Percentiles rank a stretch among this genome's conserved stretches.
phyloP scores from a whole-genome alignment of 2,888 invertebrate species.

The Lithophane semibrunnea region DNA sequence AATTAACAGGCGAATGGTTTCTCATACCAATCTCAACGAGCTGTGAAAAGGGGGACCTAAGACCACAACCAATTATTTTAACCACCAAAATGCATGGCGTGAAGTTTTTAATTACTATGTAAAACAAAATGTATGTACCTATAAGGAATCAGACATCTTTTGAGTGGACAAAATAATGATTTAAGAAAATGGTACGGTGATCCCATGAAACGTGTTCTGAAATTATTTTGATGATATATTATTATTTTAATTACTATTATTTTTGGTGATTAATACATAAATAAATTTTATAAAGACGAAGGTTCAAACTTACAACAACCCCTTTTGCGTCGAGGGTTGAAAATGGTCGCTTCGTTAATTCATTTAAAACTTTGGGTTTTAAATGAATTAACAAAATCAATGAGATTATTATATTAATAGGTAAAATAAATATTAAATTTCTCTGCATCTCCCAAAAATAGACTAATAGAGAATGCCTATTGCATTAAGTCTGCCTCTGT shows the following conservation, averaged over 20 bases:
- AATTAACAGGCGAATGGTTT: slow-evolving; percentile 47
- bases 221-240: background rate
- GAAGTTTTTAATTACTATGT: slow-evolving; percentile 57
- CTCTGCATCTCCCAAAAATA: background rate
- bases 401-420: background rate
- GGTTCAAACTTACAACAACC: background rate
- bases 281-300: too few relatives aligned
- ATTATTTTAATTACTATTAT: too few relatives aligned
- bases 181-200: background rate
- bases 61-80: slow-evolving; percentile 41
- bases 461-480: background rate
- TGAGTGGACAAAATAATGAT: slow-evolving; percentile 7
- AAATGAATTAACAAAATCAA: background rate
- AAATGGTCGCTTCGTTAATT: background rate
- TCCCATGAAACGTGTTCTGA: background rate
- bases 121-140: slow-evolving; percentile 15
- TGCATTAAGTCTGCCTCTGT: background rate
- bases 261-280: too few relatives aligned
- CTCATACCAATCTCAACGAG: slow-evolving; percentile 23
- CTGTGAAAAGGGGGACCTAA: slow-evolving; percentile 31
- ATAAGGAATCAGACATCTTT: background rate
- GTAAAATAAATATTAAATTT: background rate
- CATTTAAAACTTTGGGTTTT: background rate
- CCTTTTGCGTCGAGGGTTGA: background rate
- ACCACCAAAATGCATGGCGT: slow-evolving; percentile 34